These are phyloP conservation scores for Deladenus siricidicola DNA, from an alignment of 2,888 invertebrate species.

Conservation along the genomic window DNA sequence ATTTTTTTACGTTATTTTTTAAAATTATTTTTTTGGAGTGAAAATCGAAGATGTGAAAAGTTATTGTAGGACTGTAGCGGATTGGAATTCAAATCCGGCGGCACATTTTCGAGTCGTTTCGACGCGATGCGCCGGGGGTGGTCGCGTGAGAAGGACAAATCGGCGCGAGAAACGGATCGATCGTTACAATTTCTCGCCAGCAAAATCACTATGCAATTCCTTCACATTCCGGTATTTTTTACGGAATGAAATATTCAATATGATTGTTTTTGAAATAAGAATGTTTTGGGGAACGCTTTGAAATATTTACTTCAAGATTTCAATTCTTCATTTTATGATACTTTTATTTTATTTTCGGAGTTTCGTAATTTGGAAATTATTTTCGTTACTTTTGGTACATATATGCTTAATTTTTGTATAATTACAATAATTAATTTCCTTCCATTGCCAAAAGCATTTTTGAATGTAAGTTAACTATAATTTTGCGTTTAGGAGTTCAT, in stretches of 20 bases:
- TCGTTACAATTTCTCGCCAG: constrained; percentile 8
- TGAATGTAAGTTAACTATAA: not conserved
- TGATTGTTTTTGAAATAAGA: too few relatives aligned
- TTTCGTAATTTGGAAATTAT: too few relatives aligned
- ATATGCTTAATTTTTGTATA: too few relatives aligned
- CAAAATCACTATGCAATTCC: constrained; percentile 9
- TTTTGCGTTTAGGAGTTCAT: constrained; percentile 9
- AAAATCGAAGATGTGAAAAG: not conserved
- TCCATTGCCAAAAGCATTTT: not conserved
- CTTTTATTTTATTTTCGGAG: too few relatives aligned
- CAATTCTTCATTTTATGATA: too few relatives aligned
- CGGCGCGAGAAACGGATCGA: not conserved
- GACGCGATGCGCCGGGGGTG: not conserved
- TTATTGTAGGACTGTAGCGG: not conserved
- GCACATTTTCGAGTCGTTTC: not conserved
- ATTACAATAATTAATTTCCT: not conserved
- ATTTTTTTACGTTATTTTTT: not conserved
- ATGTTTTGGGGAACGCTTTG: too few relatives aligned
- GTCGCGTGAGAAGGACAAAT: not conserved
- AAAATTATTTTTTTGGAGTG: not conserved
- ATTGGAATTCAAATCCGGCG: constrained; percentile 1
- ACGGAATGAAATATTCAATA: too few relatives aligned
- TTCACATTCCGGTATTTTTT: constrained; percentile 13
- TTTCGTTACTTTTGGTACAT: too few relatives aligned
- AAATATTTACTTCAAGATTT: too few relatives aligned